Evolutionary conservation across 2,113 vertebrate genomes (phyloP).

Genomic region (Potamarius usumacintae): DNA sequence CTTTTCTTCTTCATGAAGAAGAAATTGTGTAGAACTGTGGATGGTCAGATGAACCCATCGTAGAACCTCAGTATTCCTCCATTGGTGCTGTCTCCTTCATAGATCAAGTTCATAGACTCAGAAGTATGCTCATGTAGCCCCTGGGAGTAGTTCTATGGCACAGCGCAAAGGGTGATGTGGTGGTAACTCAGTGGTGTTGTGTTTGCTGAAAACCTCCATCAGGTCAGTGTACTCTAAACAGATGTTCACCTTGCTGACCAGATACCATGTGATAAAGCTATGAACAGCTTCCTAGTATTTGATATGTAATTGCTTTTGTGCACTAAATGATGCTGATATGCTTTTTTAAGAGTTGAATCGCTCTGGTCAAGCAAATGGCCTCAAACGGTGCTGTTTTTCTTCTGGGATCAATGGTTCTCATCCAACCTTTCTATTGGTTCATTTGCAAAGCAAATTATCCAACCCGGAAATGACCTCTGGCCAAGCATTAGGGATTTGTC

Average conservation of each 20-base stretch:
- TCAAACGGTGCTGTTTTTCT: not conserved
- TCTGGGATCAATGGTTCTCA: not conserved
- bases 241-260: not conserved
- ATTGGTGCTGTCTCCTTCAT: not conserved
- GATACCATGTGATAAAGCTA: not conserved
- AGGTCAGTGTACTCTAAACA: not conserved
- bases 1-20: not conserved
- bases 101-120: not conserved
- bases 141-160: not conserved
- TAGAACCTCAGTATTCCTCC: not conserved
- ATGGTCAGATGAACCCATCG: not conserved
- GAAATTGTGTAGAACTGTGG: not conserved
- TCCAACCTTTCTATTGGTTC: not conserved
- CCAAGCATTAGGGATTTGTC: no score
- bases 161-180: not conserved
- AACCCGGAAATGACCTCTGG: conserved; percentile 7
- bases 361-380: not conserved
- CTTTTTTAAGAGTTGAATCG: not conserved
- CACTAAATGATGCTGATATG: not conserved
- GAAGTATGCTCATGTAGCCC: not conserved
- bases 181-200: not conserved
- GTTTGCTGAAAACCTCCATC: not conserved
- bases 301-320: not conserved
- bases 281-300: not conserved
- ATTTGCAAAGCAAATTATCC: conserved; percentile 14